A percentile compares a stretch with the other conserved stretches of the same genome.
phyloP scores from a whole-genome alignment of 2,113 vertebrate species.

The Aplodontia rufa region DNA sequence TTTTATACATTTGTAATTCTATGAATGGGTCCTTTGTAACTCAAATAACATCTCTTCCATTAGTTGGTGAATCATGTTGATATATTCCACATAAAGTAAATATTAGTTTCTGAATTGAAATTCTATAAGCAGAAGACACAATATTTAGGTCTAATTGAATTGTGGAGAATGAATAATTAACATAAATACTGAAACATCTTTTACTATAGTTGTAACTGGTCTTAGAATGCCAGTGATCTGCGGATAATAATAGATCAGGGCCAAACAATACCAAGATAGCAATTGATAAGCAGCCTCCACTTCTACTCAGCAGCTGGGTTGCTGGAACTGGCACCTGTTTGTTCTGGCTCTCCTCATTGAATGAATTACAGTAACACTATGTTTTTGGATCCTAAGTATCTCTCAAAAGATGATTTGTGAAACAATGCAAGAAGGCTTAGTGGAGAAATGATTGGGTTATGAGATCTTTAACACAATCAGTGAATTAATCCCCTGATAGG shows the following conservation, averaged over 20 bases:
- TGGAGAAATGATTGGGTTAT: too few species aligned
- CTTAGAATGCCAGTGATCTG: neutral
- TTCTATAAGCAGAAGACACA: neutral
- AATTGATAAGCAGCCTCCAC: neutral
- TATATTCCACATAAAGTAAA: neutral
- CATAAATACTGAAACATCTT: neutral
- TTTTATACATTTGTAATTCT: slow-evolving; percentile 22
- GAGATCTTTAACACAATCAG: too few species aligned
- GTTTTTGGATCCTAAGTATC: too few species aligned
- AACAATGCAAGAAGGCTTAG: too few species aligned
- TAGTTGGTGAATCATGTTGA: neutral
- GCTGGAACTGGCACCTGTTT: neutral
- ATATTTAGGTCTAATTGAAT: neutral
- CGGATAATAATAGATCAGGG: neutral
- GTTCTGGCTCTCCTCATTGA: too few species aligned
- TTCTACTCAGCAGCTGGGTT: neutral
- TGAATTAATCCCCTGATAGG: too few species aligned
- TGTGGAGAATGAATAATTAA: neutral
- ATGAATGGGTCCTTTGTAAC: neutral
- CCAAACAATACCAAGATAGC: neutral
- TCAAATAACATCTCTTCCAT: neutral
- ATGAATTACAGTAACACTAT: too few species aligned
- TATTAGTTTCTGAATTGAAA: neutral
- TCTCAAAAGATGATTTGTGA: too few species aligned
- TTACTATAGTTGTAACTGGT: neutral